Conservation (phyloP, 2,113 vertebrate genomes). For the Chascanopsetta lugubris region DNA sequence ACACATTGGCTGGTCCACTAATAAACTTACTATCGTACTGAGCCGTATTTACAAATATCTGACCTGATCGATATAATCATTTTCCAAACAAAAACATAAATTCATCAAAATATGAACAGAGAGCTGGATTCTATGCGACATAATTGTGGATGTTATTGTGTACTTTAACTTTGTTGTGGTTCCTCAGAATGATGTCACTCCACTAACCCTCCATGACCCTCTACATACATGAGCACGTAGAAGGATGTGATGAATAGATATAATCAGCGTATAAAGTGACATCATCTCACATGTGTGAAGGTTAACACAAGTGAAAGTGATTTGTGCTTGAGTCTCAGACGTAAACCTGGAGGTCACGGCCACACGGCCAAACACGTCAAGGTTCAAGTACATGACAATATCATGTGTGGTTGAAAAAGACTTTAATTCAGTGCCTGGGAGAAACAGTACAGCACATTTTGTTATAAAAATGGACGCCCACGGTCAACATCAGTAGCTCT, state of each 20-base stretch:
- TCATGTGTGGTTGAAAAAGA: constrained; percentile 67
- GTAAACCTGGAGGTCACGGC: constrained; percentile 50
- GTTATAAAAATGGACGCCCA: constrained; percentile 64
- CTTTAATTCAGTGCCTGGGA: constrained; percentile 83
- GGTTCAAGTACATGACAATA: constrained; percentile 28
- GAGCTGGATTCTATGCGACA: too few species aligned
- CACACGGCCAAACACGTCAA: constrained; percentile 22
- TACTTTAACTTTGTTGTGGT: too few species aligned
- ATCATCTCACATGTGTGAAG: constrained; percentile 1
- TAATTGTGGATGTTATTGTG: too few species aligned
- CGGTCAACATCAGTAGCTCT: constrained; percentile 61
- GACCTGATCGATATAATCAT: too few species aligned
- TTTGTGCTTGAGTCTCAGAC: constrained; percentile 14
- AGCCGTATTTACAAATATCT: too few species aligned
- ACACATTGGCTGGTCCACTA: too few species aligned
- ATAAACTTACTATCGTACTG: too few species aligned
- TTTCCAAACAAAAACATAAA: too few species aligned
- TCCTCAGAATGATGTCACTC: neutral
- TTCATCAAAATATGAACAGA: too few species aligned
- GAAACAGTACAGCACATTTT: constrained; percentile 75
- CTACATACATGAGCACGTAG: neutral
- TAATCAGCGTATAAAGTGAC: neutral
- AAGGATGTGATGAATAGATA: neutral
- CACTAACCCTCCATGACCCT: neutral
- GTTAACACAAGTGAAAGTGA: constrained; percentile 18